Evolutionary conservation across 2,797 vertebrate species (phyloP).

Genomic region (Gambusia yucatana): DNA sequence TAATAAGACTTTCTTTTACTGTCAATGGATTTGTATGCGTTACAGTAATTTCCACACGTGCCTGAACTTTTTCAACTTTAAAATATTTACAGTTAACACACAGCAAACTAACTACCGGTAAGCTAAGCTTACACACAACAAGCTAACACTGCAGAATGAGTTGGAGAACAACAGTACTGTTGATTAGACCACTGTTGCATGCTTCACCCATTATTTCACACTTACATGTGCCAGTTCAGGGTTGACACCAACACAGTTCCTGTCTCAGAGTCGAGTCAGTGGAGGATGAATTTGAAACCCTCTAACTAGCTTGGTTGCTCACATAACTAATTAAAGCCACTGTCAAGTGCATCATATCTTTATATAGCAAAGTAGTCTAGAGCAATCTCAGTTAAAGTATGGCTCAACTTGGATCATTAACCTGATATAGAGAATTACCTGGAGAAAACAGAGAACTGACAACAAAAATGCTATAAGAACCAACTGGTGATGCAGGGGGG

Average conservation of each 20-base stretch:
- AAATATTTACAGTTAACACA: background rate
- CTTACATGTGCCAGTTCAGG: background rate
- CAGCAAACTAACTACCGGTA: background rate
- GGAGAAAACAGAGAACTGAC: background rate
- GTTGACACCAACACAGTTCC: background rate
- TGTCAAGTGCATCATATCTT: background rate
- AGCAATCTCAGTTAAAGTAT: background rate
- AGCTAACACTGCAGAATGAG: background rate
- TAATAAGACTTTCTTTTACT: background rate
- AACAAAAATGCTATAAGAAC: background rate
- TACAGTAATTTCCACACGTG: background rate
- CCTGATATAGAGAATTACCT: background rate
- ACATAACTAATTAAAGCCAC: background rate
- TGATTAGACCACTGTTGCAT: background rate
- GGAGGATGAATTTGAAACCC: background rate
- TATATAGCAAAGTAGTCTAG: background rate
- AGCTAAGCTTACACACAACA: background rate
- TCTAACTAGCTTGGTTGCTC: background rate
- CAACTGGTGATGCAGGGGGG: background rate
- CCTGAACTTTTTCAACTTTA: background rate
- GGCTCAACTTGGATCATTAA: background rate
- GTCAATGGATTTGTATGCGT: background rate
- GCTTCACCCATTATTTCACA: background rate
- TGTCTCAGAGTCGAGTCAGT: background rate
- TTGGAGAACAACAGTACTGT: no score